phyloP scores from a whole-genome alignment of 2,888 invertebrate species.

The Pimpla rufipes region DNA sequence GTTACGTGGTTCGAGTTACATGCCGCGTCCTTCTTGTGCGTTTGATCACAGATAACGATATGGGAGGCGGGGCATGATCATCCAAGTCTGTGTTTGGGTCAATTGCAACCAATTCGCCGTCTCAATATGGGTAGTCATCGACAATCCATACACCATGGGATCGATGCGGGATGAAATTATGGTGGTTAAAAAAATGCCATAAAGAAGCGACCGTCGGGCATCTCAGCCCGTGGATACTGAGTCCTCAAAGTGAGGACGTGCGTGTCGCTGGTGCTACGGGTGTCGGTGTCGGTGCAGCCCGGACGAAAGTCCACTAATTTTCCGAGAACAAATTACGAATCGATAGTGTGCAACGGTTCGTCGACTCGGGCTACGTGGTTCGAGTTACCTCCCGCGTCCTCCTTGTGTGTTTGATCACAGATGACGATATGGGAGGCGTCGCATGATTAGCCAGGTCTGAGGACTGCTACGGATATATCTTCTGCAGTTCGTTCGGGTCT shows the following conservation, averaged over 20 bases:
- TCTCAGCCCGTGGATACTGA: conserved; percentile 21
- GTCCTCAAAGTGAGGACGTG: conserved; percentile 7
- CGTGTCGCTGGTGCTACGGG: conserved; percentile 4
- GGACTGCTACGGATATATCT: too few relatives aligned
- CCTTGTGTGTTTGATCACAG: conserved; percentile 8
- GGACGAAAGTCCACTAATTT: conserved; percentile 63
- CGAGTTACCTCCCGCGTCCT: conserved; percentile 13
- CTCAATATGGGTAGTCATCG: too few relatives aligned
- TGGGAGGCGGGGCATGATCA: neutral
- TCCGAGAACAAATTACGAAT: conserved; percentile 56
- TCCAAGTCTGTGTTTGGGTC: too few relatives aligned
- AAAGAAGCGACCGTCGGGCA: conserved; percentile 56
- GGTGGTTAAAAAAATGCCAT: too few relatives aligned
- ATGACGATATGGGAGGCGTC: conserved; percentile 5
- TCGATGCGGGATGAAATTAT: too few relatives aligned
- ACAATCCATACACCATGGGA: too few relatives aligned
- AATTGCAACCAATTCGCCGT: too few relatives aligned
- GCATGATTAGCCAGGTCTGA: too few relatives aligned
- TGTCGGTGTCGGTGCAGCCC: conserved; percentile 27
- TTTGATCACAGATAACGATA: conserved; percentile 22
- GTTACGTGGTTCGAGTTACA: conserved; percentile 21
- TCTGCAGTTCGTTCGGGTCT: too few relatives aligned
- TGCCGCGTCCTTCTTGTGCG: conserved; percentile 18
- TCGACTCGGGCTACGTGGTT: conserved; percentile 17
- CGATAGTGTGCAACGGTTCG: conserved; percentile 43